Evolutionary conservation across 2,113 vertebrate genomes (phyloP), one percentile per base, ranked within the genome.

Genomic region (Brienomyrus longianalis): DNA sequence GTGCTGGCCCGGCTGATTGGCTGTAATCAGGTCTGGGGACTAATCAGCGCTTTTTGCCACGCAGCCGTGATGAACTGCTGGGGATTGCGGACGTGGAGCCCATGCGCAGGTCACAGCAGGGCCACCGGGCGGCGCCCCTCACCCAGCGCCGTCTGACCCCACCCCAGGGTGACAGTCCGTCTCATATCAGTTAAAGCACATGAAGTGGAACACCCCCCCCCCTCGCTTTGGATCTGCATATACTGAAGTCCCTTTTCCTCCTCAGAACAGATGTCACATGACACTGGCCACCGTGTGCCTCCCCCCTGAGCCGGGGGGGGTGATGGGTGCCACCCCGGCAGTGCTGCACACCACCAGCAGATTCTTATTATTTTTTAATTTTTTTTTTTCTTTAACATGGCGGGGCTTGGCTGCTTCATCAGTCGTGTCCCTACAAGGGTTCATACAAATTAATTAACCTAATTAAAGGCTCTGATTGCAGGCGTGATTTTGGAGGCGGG

Each of bases 371-470:
- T 0, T 4, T 48, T 3, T 52, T 13, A 39, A 39, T 51, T 48
- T 43, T 19, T 52, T 52, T 84, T 56, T 62, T 92, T 31, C 31
- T 31, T 91, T 90, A 17, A 77, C 95, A 93, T 95, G 95, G 95
- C 96, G 96, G 94, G 92, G 94, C 97, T 97, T 97, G 96, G 96
- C 97, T 97, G 98, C 96, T 97, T 99, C 98, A 98, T 99, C 98
- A 98, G 97, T 97, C 97, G 96, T 96, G 96, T 98, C 98, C 98
- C 98, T 98, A 97, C 94, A 97, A 98, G 98, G 97, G 97, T 97
- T 98, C 97, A 98, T 99, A 99, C 98, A 99, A 99, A 99, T 99
- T 99, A 99, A 99, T 99, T 99, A 99, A 99, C 97, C 98, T 98
- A 99, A 99, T 99, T 99, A 99, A 98, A 98, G 97, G 96, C 97